Conservation (phyloP, 2,797 vertebrate genomes). For the Distichodus sexfasciatus region DNA sequence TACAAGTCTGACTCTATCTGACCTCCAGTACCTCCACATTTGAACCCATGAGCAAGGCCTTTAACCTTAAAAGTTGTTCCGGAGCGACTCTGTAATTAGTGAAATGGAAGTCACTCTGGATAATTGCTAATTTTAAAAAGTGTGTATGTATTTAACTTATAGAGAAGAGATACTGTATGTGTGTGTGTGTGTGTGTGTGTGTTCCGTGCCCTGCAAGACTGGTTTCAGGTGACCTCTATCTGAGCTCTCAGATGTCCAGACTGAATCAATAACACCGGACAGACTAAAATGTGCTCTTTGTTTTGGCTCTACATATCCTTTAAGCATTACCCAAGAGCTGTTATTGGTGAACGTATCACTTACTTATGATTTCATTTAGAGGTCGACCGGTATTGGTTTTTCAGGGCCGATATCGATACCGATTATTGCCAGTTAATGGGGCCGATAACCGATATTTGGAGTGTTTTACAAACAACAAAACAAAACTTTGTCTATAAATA, state of each 20-base stretch:
- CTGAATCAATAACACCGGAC: background rate
- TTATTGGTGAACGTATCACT: background rate
- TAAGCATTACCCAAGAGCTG: background rate
- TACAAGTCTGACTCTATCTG: too few relatives aligned
- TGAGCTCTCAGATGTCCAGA: background rate
- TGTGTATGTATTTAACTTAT: background rate
- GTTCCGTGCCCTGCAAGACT: background rate
- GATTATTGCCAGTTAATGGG: too few relatives aligned
- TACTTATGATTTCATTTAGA: background rate
- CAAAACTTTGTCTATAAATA: too few relatives aligned
- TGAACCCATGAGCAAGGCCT: too few relatives aligned
- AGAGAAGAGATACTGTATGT: background rate
- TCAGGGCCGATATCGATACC: too few relatives aligned
- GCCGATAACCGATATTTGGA: too few relatives aligned
- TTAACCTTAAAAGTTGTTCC: too few relatives aligned
- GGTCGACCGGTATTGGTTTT: too few relatives aligned
- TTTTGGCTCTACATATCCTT: background rate
- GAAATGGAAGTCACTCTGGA: too few relatives aligned
- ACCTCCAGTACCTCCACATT: background rate
- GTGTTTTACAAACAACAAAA: too few relatives aligned
- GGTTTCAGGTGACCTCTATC: background rate
- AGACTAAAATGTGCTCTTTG: background rate
- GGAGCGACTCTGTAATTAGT: too few relatives aligned
- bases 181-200: background rate
- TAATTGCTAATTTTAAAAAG: too few relatives aligned